A percentile compares a stretch with the other conserved stretches of the same genome.
phyloP scores from a whole-genome alignment of 2,888 invertebrate species.

The Meghimatium bilineatum region DNA sequence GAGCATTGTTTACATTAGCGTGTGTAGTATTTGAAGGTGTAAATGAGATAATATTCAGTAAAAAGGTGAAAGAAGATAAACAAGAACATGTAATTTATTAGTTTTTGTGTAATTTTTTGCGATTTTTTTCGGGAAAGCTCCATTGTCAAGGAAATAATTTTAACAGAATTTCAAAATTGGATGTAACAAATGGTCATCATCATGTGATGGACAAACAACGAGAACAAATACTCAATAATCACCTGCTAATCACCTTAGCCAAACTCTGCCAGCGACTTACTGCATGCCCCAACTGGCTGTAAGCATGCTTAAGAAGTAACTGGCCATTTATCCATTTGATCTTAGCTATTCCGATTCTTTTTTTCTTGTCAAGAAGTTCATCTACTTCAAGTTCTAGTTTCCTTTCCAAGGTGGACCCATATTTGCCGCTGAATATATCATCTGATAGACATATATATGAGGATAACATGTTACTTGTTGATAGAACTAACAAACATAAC shows the following conservation, averaged over 20 bases:
- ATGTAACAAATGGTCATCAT: no score
- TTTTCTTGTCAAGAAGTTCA: conserved; percentile 78
- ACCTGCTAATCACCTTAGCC: conserved; percentile 42
- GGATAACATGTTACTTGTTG: neutral
- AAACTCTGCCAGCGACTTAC: conserved; percentile 77
- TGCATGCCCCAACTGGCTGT: conserved; percentile 78
- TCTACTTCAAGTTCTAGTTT: conserved; percentile 79
- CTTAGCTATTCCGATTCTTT: conserved; percentile 78
- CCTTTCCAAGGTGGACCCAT: conserved; percentile 79
- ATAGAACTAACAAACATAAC: neutral
- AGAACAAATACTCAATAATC: neutral
- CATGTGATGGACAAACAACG: no score
- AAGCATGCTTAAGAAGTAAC: conserved; percentile 79
- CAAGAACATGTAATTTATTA: no score
- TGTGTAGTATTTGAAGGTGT: no score
- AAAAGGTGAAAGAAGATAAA: no score
- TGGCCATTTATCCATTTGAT: conserved; percentile 79
- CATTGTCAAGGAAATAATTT: no score
- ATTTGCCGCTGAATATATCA: conserved; percentile 79
- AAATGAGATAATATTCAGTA: no score
- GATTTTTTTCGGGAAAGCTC: no score
- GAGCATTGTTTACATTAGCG: no score
- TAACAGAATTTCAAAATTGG: no score
- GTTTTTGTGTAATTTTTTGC: no score
- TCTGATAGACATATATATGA: conserved; percentile 62